Percentiles rank a stretch among this genome's conserved stretches.
These are phyloP conservation scores for Tetrao urogallus DNA, from an alignment of 2,113 vertebrate species.

Conservation along the genomic window DNA sequence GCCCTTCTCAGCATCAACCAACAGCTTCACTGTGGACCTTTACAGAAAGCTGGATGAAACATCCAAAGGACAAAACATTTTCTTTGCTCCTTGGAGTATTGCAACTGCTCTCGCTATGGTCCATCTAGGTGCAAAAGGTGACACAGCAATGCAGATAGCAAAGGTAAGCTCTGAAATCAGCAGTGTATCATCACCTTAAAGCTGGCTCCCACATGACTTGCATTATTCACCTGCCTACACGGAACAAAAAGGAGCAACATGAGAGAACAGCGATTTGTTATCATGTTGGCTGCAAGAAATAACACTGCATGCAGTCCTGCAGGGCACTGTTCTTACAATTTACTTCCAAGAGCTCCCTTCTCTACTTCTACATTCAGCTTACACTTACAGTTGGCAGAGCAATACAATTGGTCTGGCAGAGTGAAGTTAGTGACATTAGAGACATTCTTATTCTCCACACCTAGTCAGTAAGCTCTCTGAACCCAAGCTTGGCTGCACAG, in stretches of 20 bases:
- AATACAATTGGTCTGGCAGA: neutral
- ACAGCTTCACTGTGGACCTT: constrained; percentile 84
- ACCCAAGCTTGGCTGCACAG: fast-evolving
- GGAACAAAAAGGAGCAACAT: neutral
- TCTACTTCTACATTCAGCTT: neutral
- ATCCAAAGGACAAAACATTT: constrained; percentile 76
- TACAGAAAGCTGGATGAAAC: constrained; percentile 79
- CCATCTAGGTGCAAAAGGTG: constrained; percentile 82
- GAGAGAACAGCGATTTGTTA: neutral
- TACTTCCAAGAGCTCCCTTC: neutral
- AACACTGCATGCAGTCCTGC: neutral
- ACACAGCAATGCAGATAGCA: constrained; percentile 86
- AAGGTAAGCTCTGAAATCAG: constrained; percentile 74
- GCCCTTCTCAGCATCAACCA: constrained; percentile 77
- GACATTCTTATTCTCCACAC: neutral
- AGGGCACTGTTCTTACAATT: neutral
- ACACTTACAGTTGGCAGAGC: neutral
- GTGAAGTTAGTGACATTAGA: neutral
- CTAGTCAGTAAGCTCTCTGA: neutral
- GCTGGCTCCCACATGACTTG: neutral
- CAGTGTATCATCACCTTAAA: no score
- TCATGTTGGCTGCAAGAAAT: neutral
- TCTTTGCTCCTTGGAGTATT: constrained; percentile 88
- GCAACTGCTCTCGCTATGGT: constrained; percentile 88
- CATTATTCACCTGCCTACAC: neutral